Evolutionary conservation across 37 sponge, comb jelly and placozoan species (phyloP), one percentile per base, ranked within the genome.

Genomic region (Diacarnus erythraeanus): DNA sequence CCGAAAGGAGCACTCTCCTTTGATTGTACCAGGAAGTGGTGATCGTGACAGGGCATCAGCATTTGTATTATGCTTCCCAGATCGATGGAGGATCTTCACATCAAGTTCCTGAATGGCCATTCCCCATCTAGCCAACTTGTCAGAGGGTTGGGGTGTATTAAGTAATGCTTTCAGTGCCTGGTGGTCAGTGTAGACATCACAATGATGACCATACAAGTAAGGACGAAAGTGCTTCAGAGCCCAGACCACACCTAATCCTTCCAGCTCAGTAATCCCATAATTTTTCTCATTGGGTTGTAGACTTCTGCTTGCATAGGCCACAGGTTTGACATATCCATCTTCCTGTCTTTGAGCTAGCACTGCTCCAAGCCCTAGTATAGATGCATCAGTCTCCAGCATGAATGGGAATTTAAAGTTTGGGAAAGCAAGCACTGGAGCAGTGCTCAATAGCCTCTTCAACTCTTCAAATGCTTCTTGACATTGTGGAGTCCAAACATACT

Each of bases 91-190:
- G 10, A 75, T 51, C 2, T 35, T 20, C 41, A 80, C 22, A 59
- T 85, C 70, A 36, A 84, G 22, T 42, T 80, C 84, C 35, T 85
- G 85, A n/a, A 90, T 22, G 21, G 75, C 75, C 81, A 85, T 31
- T 8, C 83, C 91, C 86, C 86, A 90, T 40, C 91, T 59, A 2
- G 89, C 89, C 0, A 81, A 42, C 57, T 87, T 87, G 18, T 78
- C 88, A 30, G 88, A 81, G 25, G 88, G 88, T 2, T 81, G 88
- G 4, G 88, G 88, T 8, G 82, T 87, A 64, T 81, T 81, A 39
- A 87, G 57, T 37, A 87, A 63, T 8, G 82, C 71, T 54, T 83
- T 89, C 22, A 83, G 77, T 3, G 89, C 84, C 54, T 83, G 80
- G 25, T 89, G 89, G 31, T 89, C 89, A 6, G 89, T 89, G 35